Base-by-base conservation (phyloP, 2,797 vertebrate genomes). In the Schizopygopsis pylzovi region DNA sequence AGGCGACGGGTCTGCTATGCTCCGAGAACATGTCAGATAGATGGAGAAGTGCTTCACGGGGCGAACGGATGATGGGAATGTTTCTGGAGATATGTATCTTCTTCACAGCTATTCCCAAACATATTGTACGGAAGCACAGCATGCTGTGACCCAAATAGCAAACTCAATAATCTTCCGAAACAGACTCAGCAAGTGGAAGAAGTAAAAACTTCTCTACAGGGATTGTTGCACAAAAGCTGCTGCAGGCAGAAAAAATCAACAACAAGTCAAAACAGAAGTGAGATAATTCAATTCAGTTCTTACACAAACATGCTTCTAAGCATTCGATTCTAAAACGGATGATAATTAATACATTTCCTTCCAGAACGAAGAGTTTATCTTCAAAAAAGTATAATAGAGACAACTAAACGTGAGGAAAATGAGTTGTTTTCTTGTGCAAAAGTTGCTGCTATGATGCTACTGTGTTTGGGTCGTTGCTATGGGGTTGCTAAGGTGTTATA, bases 81-180 rank as follows among this genome's bases (percentile, higher is more conserved):
- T 81, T 87, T 82, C 61, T 41, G 39, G 59, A 89, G 88, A 88
- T 89, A 76, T 86, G 83, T 59, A 86, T 88, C 75, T 85, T 59
- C 73, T 88, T 79, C 79, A 76, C 85, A 86, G 73, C 83, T 56
- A 82, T 88, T 88, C 87, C 86, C 81, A 68, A 68, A 82, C 81
- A 88, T 77, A 86, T 85, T 86, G 85, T 81, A 81, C 12, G 73
- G 82, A 68, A 86, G 67, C 65, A 81, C 82, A 86, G 84, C 88
- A 89, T 72, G 91, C 89, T 90, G 89, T 86, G 89, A 88, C 89
- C 89, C 85, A 88, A 88, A 91, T 90, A 88, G 88, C 86, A 88
- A 90, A 90, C 87, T 88, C 90, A 88, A 89, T 91, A 90, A 91
- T 92, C 89, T 90, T 86, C 85, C 75, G 85, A 89, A 92, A 90